Evolutionary conservation across 2,888 invertebrate species (phyloP), one percentile per base, ranked within the genome.

Genomic region (Drosophila tanythrix): DNA sequence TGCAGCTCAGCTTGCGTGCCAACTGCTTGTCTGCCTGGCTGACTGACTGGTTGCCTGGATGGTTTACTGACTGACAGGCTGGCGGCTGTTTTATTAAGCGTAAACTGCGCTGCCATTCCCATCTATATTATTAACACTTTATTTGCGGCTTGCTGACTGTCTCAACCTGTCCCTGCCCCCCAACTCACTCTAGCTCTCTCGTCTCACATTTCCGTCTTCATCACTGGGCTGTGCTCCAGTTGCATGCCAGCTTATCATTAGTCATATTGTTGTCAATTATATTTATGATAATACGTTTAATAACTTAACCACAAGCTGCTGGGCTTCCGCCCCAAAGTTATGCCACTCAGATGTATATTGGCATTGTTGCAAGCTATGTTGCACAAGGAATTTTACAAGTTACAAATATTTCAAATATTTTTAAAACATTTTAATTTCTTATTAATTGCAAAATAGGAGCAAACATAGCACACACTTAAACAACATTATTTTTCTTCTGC

Each of bases 41-140:
- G 77, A 59, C 50, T 53, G 80, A 51, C 43, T 52, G 73, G 15
- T 50, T 56, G 68, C 10, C 52, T 52, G 79, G 18, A 50, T 53
- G 78, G 29, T 29, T 67, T 75, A 64, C 63, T 62, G 81, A 67
- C 62, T 70, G 83, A 64, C 73, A 68, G 69, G 66, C 62, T 64
- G 72, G 76, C 75, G 77, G 82, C 74, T 72, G 81, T 60, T 82
- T 87, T 89, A 89, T 87, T 87, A 87, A 89, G 87, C 89, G 87
- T 83, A 89, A 87, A 87, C 88, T 89, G 76, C 84, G 65, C 88
- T 83, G 85, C 85, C 81, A 70, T 74, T 76, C 78, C 87, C 85
- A 89, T 88, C 87, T 89, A 89, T 88, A 88, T 89, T 88, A 89
- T 89, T 89, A 89, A 88, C 89, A 89, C 89, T 89, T 89, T 89